Conservation (phyloP, 2,888 invertebrate species). For the Crepidodera aurea region DNA sequence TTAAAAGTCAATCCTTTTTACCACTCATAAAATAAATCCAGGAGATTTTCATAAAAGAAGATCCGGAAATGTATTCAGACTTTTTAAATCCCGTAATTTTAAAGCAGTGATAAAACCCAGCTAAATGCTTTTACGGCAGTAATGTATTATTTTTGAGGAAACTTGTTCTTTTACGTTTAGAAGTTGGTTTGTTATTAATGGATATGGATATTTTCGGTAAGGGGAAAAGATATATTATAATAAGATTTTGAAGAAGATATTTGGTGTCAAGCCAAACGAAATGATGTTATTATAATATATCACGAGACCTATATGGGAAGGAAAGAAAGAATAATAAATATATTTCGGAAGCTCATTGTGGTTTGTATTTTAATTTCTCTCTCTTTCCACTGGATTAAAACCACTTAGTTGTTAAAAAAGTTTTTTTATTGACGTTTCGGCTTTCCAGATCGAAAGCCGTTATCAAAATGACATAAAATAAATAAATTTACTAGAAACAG, state of each 20-base stretch:
- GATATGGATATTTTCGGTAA: neutral
- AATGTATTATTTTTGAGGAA: constrained; percentile 5
- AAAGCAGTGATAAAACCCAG: constrained; percentile 5
- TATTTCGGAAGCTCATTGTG: neutral
- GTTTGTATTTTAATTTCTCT: too few species aligned
- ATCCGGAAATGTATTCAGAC: neutral
- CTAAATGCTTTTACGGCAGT: neutral
- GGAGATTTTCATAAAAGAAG: neutral
- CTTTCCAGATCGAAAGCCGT: too few species aligned
- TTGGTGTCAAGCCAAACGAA: neutral
- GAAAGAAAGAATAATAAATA: neutral
- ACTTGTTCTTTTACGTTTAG: neutral
- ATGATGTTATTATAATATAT: neutral
- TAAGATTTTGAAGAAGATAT: neutral
- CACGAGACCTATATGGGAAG: too few species aligned
- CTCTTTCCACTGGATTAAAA: too few species aligned
- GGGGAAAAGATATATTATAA: neutral
- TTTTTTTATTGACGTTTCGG: too few species aligned
- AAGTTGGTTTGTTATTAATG: neutral
- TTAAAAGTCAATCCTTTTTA: neutral
- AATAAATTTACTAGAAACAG: too few species aligned
- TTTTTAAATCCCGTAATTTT: constrained; percentile 4
- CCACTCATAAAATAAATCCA: constrained; percentile 2
- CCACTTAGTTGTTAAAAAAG: too few species aligned
- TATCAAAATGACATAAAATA: too few species aligned